Percentiles rank a stretch among this genome's conserved stretches.
Conservation (phyloP, 2,888 invertebrate species). For the Rotaria socialis region DNA sequence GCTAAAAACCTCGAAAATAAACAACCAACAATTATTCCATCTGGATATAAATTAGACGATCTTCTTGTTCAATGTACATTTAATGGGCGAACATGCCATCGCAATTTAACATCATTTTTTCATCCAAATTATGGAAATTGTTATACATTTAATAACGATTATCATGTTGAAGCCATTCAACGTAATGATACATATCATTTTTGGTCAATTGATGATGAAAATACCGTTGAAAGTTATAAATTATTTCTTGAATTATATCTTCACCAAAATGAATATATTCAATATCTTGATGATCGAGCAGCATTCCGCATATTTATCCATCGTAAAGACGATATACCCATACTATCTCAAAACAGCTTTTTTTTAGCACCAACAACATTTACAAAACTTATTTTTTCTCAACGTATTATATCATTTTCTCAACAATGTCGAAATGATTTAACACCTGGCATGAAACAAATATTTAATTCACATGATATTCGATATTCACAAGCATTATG, state of each 20-base stretch:
- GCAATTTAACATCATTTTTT: background rate
- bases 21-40: background rate
- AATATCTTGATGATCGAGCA: background rate
- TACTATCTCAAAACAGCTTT: background rate
- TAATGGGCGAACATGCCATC: background rate
- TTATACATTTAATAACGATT: background rate
- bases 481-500: slow-evolving; percentile 10
- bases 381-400: slow-evolving; percentile 13
- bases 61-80: background rate
- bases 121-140: slow-evolving; percentile 27
- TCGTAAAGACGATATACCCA: background rate
- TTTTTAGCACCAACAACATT: background rate
- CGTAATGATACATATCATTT: background rate
- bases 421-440: background rate
- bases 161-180: background rate
- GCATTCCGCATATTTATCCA: background rate
- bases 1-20: background rate
- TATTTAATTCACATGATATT: background rate
- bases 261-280: background rate
- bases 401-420: background rate
- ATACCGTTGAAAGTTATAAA: background rate
- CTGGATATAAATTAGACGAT: background rate
- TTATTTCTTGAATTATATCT: slow-evolving; percentile 23
- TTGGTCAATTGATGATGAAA: background rate
- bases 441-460: background rate